Conservation (phyloP, 2,888 invertebrate genomes). For the Acronicta alni region DNA sequence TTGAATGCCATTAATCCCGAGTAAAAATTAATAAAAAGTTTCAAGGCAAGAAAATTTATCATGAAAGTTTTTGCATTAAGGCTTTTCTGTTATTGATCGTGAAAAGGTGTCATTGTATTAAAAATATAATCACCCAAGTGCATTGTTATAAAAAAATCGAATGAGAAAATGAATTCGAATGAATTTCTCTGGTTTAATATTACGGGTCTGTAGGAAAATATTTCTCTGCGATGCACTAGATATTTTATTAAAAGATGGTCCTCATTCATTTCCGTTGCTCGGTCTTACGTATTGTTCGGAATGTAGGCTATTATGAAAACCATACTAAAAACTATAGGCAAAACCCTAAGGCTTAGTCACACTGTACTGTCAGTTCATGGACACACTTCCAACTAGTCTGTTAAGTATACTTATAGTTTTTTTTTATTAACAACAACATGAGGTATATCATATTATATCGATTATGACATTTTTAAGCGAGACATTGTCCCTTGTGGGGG, state of each 20-base stretch:
- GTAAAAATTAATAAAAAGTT: constrained; percentile 22
- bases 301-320: constrained; percentile 39
- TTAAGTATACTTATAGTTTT: too few relatives aligned
- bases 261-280: constrained; percentile 37
- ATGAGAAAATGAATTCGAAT: background rate
- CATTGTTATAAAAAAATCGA: background rate
- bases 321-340: constrained; percentile 26
- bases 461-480: too few relatives aligned
- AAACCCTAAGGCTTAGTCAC: constrained; percentile 23
- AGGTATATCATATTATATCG: too few relatives aligned
- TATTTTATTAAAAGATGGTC: constrained; percentile 34
- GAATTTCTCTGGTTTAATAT: constrained; percentile 11
- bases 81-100: constrained; percentile 14
- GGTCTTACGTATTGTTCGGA: constrained; percentile 35
- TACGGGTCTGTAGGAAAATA: constrained; percentile 18
- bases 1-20: constrained; percentile 19
- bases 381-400: constrained; percentile 4
- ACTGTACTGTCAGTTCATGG: constrained; percentile 6
- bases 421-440: too few relatives aligned
- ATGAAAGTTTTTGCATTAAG: constrained; percentile 25
- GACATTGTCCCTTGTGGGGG: too few relatives aligned
- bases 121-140: background rate
- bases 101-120: constrained; percentile 9
- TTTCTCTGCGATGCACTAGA: constrained; percentile 19
- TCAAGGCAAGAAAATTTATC: constrained; percentile 20